These are phyloP conservation scores for Urocitellus parryii DNA, from an alignment of 2,113 vertebrate species.

Conservation along the genomic window DNA sequence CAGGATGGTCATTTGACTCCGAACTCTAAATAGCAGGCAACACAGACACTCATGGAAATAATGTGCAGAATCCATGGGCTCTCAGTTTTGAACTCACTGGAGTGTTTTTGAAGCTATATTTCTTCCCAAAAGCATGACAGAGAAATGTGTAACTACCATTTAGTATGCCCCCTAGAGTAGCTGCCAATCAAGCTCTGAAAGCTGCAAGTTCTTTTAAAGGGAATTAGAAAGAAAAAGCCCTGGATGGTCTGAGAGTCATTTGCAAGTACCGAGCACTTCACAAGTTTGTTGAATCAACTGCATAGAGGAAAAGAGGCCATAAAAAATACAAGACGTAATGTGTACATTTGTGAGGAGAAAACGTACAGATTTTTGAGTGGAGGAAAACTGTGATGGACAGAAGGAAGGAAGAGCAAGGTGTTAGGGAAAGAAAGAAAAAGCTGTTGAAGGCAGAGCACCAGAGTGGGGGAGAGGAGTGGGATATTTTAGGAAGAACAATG, in stretches of 20 bases:
- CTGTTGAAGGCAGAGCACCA: not conserved
- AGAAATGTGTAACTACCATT: not conserved
- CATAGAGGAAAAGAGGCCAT: not conserved
- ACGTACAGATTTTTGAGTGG: too few relatives aligned
- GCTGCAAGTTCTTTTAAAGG: not conserved
- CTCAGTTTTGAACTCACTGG: not conserved
- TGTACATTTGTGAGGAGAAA: not conserved
- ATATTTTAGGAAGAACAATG: not conserved
- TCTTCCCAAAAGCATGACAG: not conserved
- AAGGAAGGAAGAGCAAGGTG: not conserved
- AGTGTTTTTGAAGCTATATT: not conserved
- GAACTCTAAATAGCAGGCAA: not conserved
- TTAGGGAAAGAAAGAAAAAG: not conserved
- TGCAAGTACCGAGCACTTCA: not conserved
- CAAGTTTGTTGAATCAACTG: not conserved
- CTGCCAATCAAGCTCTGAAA: not conserved
- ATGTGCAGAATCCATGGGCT: not conserved
- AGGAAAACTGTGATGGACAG: not conserved
- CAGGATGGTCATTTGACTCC: not conserved
- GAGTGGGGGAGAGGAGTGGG: not conserved
- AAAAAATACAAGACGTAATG: too few relatives aligned
- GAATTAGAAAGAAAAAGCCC: not conserved
- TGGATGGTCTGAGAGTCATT: not conserved
- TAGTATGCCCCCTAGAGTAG: not conserved
- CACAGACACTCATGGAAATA: not conserved